Base-by-base conservation (phyloP, 30 jellyfish, hydroid and myxozoan genomes). In the Aurelia aurita region DNA sequence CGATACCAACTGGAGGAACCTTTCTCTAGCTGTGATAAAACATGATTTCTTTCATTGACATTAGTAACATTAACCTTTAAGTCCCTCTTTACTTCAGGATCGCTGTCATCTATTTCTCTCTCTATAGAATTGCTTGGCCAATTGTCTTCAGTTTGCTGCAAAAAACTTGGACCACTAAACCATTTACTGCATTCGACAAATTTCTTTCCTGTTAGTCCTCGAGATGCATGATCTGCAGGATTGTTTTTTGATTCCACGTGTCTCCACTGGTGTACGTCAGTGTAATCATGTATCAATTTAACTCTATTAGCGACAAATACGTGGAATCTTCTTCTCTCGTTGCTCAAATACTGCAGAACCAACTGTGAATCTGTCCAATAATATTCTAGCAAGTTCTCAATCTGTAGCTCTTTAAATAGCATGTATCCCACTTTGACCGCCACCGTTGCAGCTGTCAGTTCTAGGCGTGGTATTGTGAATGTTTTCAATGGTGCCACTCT, bases 341-440 rank as follows among this genome's bases (percentile, higher is more conserved):
- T 76, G 35, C 18, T 55, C 64, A 76, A 55, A 43, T 76, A 76
- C 35, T 39, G 35, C 27, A 76, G 58, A 29, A 76, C 87, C 20
- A 76, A 14, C 64, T 76, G 74, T 18, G 79, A 58, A 31, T 76
- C 79, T 15, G 87, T 76, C 78, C 87, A 76, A 35, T 23, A 76
- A 47, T 26, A 76, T 60, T 76, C 62, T 34, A 15, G 29, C 31
- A 55, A 21, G 32, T 55, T 27, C 18, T 16, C 26, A 49, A 60
- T 49, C 9, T 76, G 62, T 26, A 57, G 60, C 79, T 70, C 82
- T 70, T 47, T 70, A 21, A 8, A 18, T 10, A 70, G 82, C n/a
- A 70, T 15, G n/a, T 12, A 70, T 29, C 67, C 64, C 9, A 70
- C 82, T 35, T 70, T 35, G 34, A 14, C 35, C 5, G 73, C 64